Evolutionary conservation across 1,140 invertebrate species (phyloP), one percentile per base, ranked within the genome.

Genomic region (Cyclina sinensis): DNA sequence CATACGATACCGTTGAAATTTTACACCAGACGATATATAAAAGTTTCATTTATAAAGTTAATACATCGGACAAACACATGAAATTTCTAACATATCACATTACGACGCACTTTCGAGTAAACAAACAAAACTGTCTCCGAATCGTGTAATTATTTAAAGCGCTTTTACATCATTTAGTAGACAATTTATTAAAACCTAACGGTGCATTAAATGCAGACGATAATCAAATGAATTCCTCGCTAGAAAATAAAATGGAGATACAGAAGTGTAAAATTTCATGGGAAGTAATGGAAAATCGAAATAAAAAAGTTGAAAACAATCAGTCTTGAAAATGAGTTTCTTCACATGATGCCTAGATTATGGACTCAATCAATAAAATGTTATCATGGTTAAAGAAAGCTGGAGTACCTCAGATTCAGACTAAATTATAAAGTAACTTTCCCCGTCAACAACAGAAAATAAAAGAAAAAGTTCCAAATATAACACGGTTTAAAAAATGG

Each of bases 151-250:
- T 18, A 51, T 48, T 24, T 1, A 24, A 48, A n/a, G 73, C 1
- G 7, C 27, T 65, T n/a, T 65, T 18, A n/a, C 54, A 27, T 5
- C 16, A 27, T 57, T 57, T 18, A 57, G 21, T 57, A 18, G 65
- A 39, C 16, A 70, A 78, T 32, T 78, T 78, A 51, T 54, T 43
- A 57, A 54, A 30, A n/a, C n/a, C 32, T 78, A 78, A 78, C 32
- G 74, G 21, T 11, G 74, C 74, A 78, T 78, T 35, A 78, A 51
- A 46, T 48, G 24, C n/a, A 48, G n/a, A 21, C 37, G 14, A 74
- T 24, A 68, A 37, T 18, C 65, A 70, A 37, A 27, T 37, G 30
- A 37, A 70, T 30, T 37, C 65, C 12, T 70, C 9, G 18, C 4
- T 37, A 37, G 65, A 37, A 70, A 70, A 4, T 65, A 30, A 65